Conservation (phyloP, 2,888 invertebrate genomes). For the Lasioglossum pauxillum region DNA sequence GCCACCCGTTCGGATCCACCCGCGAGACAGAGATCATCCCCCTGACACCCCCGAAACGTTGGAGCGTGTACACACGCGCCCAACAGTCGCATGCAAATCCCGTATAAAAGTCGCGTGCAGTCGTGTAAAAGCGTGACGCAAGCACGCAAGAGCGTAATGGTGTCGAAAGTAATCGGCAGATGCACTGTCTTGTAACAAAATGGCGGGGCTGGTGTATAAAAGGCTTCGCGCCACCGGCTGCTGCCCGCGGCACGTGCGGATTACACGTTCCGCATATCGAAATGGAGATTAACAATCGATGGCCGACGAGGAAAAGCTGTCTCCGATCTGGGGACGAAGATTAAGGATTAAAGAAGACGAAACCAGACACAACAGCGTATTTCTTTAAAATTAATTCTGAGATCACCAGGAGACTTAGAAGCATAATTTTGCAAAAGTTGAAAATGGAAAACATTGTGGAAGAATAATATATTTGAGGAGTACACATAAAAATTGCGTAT, state of each 20-base stretch:
- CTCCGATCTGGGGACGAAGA: neutral
- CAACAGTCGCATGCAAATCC: conserved; percentile 25
- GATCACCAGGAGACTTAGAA: too few relatives aligned
- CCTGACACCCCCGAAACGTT: neutral
- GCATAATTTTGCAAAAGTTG: too few relatives aligned
- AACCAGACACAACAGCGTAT: neutral
- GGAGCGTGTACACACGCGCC: conserved; percentile 18
- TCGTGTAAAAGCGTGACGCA: conserved; percentile 37
- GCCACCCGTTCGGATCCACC: neutral
- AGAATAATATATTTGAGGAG: neutral
- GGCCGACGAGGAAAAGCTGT: neutral
- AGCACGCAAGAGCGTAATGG: conserved; percentile 25
- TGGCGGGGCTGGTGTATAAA: conserved; percentile 30
- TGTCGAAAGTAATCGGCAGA: conserved; percentile 37
- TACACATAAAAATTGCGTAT: neutral
- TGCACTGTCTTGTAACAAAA: conserved; percentile 26
- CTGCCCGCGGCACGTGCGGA: conserved; percentile 13
- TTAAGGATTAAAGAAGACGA: neutral
- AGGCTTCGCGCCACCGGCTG: neutral
- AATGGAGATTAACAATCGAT: neutral
- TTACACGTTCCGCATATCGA: conserved; percentile 4
- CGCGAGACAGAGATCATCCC: conserved; percentile 5
- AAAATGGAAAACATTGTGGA: too few relatives aligned
- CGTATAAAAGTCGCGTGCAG: conserved; percentile 27
- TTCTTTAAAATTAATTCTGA: too few relatives aligned